Base-by-base conservation (phyloP, 2,888 invertebrate genomes). In the Sabellastarte sp. region DNA sequence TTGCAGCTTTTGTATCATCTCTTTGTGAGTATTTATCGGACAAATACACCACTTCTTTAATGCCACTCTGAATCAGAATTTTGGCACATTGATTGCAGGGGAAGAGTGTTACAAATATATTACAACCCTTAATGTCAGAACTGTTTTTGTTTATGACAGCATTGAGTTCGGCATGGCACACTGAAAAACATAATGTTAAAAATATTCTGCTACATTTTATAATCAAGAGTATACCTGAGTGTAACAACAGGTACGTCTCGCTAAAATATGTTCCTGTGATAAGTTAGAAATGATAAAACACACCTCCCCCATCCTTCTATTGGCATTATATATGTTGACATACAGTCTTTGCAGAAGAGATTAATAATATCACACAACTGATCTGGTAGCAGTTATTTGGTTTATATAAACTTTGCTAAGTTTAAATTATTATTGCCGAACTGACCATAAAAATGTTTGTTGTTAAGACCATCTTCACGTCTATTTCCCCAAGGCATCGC, bases 31-130 rank as follows among this genome's bases (percentile, higher is more conserved):
- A 88, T 79, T 94, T 93, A 81, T 95, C 93, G 0, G 91, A 92
- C 78, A 93, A 85, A 80, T 91, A 96, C 15, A 83, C 69, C 15
- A 84, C 82, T 60, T 90, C 88, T 59, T 84, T 88, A 33, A 97
- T 93, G 0, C 95, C 93, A 0, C 94, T 90, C 80, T 99, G 98
- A 73, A 98, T 94, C 33, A 99, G 93, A 33, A 96, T 86, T 84
- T 99, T 99, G 0, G 97, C 93, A 86, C 98, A 99, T 84, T 97
- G 96, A 80, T 97, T 96, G 83, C 98, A 99, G 0, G 98, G 98
- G 83, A 97, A 98, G 28, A 95, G 84, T 0, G 90, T 91, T 0
- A 95, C 93, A 80, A 94, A 99, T 0, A 99, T 89, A 0, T 88
- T 88, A 77, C 94, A 93, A 69, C 89, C 88, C 73, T 88, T 89